A percentile compares a stretch with the other conserved stretches of the same genome.
These are phyloP conservation scores for Teleogryllus occipitalis DNA, from an alignment of 1,140 invertebrate species.

Conservation along the genomic window DNA sequence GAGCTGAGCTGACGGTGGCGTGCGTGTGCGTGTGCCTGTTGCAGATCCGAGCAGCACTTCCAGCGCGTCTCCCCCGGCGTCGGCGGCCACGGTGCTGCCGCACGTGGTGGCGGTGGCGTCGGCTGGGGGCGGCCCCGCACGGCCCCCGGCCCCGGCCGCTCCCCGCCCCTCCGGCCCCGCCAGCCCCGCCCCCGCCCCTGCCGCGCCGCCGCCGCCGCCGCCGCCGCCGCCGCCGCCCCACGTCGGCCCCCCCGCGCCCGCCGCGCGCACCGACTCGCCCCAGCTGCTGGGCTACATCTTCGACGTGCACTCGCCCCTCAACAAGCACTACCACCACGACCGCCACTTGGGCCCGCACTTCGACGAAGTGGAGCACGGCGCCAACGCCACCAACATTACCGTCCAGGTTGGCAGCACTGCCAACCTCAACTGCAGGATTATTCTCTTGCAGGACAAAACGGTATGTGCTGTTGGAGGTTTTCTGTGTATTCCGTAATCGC, in stretches of 20 bases:
- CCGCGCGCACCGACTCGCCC: conserved; percentile 47
- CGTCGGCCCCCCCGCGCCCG: neutral
- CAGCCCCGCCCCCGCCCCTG: neutral
- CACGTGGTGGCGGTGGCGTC: neutral
- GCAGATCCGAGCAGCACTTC: neutral
- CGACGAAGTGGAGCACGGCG: conserved; percentile 46
- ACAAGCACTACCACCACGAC: conserved; percentile 40
- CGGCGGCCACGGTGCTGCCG: too few relatives aligned
- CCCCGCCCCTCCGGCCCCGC: too few relatives aligned
- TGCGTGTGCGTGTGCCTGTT: neutral
- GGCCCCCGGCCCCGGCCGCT: too few relatives aligned
- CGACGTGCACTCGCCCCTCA: conserved; percentile 50
- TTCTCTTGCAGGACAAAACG: conserved; percentile 75
- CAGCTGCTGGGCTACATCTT: conserved; percentile 61
- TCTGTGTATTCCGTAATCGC: too few relatives aligned
- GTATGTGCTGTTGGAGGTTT: conserved; percentile 43
- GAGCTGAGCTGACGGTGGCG: too few relatives aligned
- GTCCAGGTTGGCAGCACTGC: conserved; percentile 72
- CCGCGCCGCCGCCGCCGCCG: neutral
- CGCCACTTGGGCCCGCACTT: conserved; percentile 61
- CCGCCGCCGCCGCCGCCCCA: neutral
- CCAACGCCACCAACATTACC: conserved; percentile 61
- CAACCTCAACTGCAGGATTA: conserved; percentile 72
- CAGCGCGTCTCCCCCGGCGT: too few relatives aligned
- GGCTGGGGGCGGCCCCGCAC: too few relatives aligned